Conservation (phyloP, 1,140 invertebrate genomes). For the Trachymyrmex septentrionalis region DNA sequence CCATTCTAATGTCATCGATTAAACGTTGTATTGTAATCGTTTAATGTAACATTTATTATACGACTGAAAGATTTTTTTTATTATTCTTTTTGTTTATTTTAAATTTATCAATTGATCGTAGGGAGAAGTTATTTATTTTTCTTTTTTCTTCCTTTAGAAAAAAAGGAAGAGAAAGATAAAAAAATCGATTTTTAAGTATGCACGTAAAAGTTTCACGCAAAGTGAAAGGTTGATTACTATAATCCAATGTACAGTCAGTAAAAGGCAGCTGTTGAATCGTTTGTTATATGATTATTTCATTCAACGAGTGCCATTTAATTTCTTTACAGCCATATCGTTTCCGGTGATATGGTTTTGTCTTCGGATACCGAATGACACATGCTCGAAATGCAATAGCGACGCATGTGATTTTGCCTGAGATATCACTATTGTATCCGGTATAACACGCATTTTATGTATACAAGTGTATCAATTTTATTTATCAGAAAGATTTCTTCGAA, state of each 20-base stretch:
- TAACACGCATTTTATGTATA: not conserved
- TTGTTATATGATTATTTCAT: slow-evolving; percentile 50
- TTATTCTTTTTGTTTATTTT: not conserved
- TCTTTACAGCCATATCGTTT: slow-evolving; percentile 29
- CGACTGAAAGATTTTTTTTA: not conserved
- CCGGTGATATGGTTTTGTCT: slow-evolving; percentile 55
- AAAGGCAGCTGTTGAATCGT: slow-evolving; percentile 42
- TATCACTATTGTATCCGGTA: not conserved
- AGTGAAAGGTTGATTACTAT: slow-evolving; percentile 35
- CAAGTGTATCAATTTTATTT: not conserved
- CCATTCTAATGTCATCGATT: slow-evolving; percentile 15
- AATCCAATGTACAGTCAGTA: slow-evolving; percentile 41
- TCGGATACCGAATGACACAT: slow-evolving; percentile 9
- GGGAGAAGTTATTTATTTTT: not conserved
- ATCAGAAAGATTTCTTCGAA: not conserved
- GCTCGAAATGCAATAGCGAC: not conserved
- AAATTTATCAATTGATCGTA: not conserved
- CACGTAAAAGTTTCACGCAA: not conserved
- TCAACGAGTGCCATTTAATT: slow-evolving; percentile 41
- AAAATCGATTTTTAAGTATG: not conserved
- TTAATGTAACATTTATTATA: not conserved
- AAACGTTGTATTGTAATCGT: not conserved
- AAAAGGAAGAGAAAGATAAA: not conserved
- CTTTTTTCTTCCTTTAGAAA: not conserved
- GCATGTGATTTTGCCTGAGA: slow-evolving; percentile 49